Evolutionary conservation across 2,888 invertebrate genomes (phyloP), one percentile per base, ranked within the genome.

Genomic region (Cyaniris semiargus): DNA sequence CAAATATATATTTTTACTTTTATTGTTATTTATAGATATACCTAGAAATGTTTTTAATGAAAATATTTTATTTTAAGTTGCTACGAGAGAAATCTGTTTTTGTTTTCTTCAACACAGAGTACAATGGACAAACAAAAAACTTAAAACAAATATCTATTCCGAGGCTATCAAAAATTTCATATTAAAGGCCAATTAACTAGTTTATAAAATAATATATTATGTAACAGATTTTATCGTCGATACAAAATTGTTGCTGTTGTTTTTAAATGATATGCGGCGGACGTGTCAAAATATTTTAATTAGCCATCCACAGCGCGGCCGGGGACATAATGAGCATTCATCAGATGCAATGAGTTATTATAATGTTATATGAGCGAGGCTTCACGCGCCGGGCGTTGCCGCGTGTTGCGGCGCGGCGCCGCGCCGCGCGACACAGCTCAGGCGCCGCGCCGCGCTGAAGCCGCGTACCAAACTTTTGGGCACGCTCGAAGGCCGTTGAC

Each of bases 231-330:
- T 58, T 21, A 58, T 7, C n/a, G 58, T 21, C 6, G 8, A 2
- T 6, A 58, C 8, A 21, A 58, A 58, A 58, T 58, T 21, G 8
- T 18, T 1, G 58, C 58, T 58, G 21, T 8, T 58, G 2, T 58
- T 58, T 21, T 58, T n/a, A 58, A 21, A 58, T 58, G 21, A 58
- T 21, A 21, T 58, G 58, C 21, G 21, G 58, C 6, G 8, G 10
- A 23, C 60, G 60, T 60, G 60, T 60, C 60, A 60, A 60, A 60
- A 23, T 60, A 60, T 60, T 60, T 23, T 23, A 60, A 60, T 60
- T 60, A 60, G 23, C 60, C 60, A 13, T 23, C 60, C 23, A 60
- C 60, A 23, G 23, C 4, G 23, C 23, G 13, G 21, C 21, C n/a
- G 6, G 8, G 1, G 58, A 60, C 60, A 60, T 60, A 60, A 60